A percentile compares a stretch with the other conserved stretches of the same genome.
Evolutionary conservation across 2,113 vertebrate species (phyloP).

Genomic region (Heteronetta atricapilla): DNA sequence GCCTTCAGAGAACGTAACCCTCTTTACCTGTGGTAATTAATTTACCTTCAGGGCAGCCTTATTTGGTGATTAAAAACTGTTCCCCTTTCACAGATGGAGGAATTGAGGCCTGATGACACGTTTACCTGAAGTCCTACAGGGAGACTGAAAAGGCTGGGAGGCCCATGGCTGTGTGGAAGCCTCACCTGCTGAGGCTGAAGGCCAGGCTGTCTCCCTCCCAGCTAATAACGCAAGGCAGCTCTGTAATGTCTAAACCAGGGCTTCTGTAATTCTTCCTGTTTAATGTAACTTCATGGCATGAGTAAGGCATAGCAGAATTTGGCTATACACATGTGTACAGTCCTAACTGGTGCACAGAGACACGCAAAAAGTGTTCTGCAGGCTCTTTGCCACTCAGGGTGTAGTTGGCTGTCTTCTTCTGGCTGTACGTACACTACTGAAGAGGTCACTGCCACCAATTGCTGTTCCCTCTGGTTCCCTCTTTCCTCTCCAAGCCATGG

Average conservation of each 20-base stretch:
- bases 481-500: background rate
- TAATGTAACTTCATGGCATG: accelerated
- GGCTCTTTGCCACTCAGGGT: background rate
- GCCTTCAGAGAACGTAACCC: background rate
- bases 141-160: background rate
- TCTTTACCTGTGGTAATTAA: constrained; percentile 26
- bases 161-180: background rate
- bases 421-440: background rate
- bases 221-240: accelerated
- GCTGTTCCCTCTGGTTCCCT: background rate
- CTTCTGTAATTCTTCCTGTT: background rate
- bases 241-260: background rate
- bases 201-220: background rate
- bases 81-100: background rate
- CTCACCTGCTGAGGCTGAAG: accelerated
- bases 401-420: background rate
- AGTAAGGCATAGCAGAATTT: background rate
- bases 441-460: background rate
- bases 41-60: background rate
- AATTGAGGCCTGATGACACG: background rate
- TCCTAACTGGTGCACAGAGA: background rate
- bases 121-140: background rate
- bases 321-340: background rate
- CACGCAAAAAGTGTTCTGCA: background rate
- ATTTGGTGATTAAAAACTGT: background rate